Percentiles rank a stretch among this genome's conserved stretches.
Conservation (phyloP, 2,888 invertebrate genomes). For the Diarsia rubi region DNA sequence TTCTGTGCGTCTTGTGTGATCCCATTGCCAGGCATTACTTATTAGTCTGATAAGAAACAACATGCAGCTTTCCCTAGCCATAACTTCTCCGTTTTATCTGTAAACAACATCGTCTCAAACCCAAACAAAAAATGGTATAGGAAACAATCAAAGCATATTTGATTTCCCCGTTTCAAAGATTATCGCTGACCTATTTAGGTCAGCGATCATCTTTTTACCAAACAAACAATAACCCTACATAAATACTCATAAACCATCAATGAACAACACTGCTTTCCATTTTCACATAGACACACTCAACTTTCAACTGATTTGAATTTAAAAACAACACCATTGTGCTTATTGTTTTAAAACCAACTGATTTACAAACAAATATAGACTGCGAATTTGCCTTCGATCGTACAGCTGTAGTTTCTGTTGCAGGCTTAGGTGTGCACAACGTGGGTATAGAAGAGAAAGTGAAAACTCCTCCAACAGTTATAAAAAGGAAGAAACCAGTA, state of each 20-base stretch:
- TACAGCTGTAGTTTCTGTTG: conserved; percentile 64
- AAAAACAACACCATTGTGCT: conserved; percentile 75
- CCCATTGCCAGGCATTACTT: background rate
- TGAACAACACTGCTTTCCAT: conserved; percentile 68
- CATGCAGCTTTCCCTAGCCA: background rate
- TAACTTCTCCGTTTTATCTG: background rate
- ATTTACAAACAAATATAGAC: conserved; percentile 71
- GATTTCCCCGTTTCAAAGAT: conserved; percentile 14
- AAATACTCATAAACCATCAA: conserved; percentile 34
- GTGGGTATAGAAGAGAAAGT: conserved; percentile 76
- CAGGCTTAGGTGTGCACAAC: conserved; percentile 80
- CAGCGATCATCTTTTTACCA: conserved; percentile 4
- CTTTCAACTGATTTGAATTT: conserved; percentile 72
- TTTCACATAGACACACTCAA: conserved; percentile 67
- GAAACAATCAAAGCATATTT: background rate
- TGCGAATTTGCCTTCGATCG: conserved; percentile 29
- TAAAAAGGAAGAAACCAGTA: conserved; percentile 89
- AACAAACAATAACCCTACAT: conserved; percentile 28
- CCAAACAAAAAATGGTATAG: background rate
- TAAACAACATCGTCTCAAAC: background rate
- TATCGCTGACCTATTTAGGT: too few relatives aligned
- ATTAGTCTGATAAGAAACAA: background rate
- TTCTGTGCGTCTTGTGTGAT: background rate
- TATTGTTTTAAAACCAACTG: conserved; percentile 68
- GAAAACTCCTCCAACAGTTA: conserved; percentile 86